Evolutionary conservation across 2,113 vertebrate species (phyloP).

Genomic region (Sebastes schlegelii): DNA sequence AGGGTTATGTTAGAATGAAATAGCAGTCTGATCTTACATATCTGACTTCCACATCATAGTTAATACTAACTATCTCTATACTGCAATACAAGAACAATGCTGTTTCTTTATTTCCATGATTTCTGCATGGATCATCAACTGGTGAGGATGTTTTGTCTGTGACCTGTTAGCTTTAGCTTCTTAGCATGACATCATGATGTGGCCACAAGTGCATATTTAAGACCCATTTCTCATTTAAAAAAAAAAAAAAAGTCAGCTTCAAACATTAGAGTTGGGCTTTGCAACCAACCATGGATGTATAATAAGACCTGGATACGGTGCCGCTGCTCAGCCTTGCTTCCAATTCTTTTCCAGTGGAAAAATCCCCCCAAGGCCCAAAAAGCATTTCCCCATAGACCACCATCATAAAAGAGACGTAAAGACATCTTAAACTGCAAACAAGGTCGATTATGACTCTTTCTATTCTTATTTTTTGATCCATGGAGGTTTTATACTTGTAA

Average conservation of each 20-base stretch:
- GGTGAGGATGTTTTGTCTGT: not conserved
- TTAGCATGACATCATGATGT: not conserved
- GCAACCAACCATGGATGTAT: not conserved
- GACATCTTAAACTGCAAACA: too few species aligned
- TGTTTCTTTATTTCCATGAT: slow-evolving; percentile 7
- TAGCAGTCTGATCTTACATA: not conserved
- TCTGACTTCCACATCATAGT: not conserved
- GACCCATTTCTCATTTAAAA: not conserved
- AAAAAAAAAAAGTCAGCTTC: not conserved
- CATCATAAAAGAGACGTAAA: too few species aligned
- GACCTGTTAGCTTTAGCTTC: not conserved
- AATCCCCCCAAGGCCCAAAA: too few species aligned
- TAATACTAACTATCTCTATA: not conserved
- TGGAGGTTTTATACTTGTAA: too few species aligned
- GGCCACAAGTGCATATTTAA: not conserved
- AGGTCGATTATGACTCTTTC: too few species aligned
- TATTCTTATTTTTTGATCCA: too few species aligned
- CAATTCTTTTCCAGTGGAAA: too few species aligned
- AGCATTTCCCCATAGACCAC: too few species aligned
- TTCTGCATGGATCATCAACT: not conserved
- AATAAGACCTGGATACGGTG: too few species aligned
- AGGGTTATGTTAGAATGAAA: not conserved
- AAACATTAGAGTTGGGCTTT: not conserved
- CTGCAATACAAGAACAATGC: not conserved
- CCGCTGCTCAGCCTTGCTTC: too few species aligned